Evolutionary conservation across 2,797 vertebrate genomes (phyloP).

Genomic region (Sarcoramphus papa): DNA sequence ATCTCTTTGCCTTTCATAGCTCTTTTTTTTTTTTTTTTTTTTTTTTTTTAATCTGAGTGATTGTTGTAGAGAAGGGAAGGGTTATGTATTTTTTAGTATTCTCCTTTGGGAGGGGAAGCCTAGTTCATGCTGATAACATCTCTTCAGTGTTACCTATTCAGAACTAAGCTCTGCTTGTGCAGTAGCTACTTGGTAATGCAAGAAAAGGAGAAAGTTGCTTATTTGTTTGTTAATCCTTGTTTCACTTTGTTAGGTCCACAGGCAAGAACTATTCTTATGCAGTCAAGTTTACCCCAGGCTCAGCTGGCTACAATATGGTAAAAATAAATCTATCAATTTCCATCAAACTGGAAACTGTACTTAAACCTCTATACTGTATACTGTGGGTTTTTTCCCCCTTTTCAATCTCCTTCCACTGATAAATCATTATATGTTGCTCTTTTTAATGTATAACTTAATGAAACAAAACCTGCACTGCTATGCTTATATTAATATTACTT

Average conservation of each 20-base stretch:
- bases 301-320: constrained; percentile 97
- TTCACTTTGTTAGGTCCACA: constrained; percentile 84
- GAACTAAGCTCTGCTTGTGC: neutral
- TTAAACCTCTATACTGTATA: neutral
- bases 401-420: neutral
- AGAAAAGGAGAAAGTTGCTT: neutral
- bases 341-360: neutral
- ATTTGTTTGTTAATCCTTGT: neutral
- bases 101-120: neutral
- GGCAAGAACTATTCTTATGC: constrained; percentile 98
- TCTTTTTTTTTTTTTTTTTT: neutral
- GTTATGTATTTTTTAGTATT: neutral
- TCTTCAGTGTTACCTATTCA: neutral
- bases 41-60: neutral
- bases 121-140: neutral
- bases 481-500: neutral
- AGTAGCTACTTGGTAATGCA: neutral
- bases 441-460: neutral
- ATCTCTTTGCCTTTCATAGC: neutral
- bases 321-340: constrained; percentile 38
- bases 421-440: neutral
- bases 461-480: neutral
- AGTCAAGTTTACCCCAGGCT: constrained; percentile 95
- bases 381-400: neutral
- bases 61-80: neutral